Conservation (phyloP, 53 echinoderm and acorn worm species). For the Temnopleurus reevesii region DNA sequence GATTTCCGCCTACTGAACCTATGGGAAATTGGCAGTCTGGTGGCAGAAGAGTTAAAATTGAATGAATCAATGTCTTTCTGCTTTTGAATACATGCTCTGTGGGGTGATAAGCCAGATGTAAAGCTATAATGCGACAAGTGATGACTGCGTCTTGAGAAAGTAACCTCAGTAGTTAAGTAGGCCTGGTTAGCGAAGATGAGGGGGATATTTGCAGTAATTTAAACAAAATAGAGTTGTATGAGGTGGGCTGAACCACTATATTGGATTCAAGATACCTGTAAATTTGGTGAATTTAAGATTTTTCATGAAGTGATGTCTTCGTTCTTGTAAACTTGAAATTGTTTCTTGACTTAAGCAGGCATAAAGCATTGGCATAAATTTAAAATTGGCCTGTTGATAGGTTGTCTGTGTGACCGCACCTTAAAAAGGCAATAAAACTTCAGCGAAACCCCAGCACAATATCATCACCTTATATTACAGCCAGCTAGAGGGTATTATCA, state of each 20-base stretch:
- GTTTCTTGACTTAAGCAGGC: no score
- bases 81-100: neutral
- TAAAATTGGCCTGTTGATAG: no score
- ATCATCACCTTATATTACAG: conserved; percentile 27
- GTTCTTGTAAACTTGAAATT: no score
- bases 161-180: neutral
- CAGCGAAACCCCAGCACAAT: conserved; percentile 13
- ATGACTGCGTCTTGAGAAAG: neutral
- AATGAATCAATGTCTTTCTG: neutral
- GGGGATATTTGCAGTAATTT: conserved; percentile 10
- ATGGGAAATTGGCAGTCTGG: no score
- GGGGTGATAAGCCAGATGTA: neutral
- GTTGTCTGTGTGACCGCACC: no score
- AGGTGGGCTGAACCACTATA: conserved; percentile 13
- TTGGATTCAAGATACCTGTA: neutral
- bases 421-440: neutral
- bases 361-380: no score
- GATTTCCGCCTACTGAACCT: no score
- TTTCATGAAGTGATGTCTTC: conserved; percentile 3
- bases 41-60: no score
- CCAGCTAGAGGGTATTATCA: conserved; percentile 10
- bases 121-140: conserved; percentile 38
- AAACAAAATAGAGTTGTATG: conserved; percentile 6
- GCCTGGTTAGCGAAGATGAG: conserved; percentile 18
- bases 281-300: neutral